Evolutionary conservation across 1,140 invertebrate genomes (phyloP).

Genomic region (Acyrthosiphon pisum): DNA sequence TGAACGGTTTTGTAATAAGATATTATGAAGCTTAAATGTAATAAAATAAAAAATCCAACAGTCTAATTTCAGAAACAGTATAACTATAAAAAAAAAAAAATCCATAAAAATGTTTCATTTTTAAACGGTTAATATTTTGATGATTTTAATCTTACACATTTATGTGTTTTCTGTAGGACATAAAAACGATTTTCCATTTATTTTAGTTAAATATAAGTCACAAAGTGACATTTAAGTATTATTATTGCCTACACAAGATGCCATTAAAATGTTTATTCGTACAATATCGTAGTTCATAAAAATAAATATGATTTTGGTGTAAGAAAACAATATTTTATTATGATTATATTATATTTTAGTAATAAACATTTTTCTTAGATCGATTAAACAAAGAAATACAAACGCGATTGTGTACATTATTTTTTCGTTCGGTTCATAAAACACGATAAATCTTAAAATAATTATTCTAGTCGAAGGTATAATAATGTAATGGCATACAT

Average conservation of each 20-base stretch:
- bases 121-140: neutral
- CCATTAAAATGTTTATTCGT: neutral
- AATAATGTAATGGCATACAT: neutral
- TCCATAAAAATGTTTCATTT: neutral
- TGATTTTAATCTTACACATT: constrained; percentile 32
- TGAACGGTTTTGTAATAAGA: neutral
- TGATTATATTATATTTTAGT: neutral
- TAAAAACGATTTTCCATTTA: constrained; percentile 23
- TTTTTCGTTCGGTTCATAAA: neutral
- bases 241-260: neutral
- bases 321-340: constrained; percentile 14
- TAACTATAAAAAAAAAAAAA: neutral
- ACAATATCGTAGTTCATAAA: constrained; percentile 1
- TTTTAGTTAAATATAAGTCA: constrained; percentile 6
- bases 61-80: neutral
- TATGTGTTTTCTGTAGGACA: constrained; percentile 13
- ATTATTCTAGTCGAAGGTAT: neutral
- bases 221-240: neutral
- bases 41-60: neutral
- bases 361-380: neutral
- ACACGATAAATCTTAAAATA: neutral
- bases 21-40: neutral
- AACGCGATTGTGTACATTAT: neutral
- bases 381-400: neutral
- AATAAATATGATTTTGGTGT: neutral